Conservation (phyloP, 2,113 vertebrate species). For the Sinosuthora webbiana region DNA sequence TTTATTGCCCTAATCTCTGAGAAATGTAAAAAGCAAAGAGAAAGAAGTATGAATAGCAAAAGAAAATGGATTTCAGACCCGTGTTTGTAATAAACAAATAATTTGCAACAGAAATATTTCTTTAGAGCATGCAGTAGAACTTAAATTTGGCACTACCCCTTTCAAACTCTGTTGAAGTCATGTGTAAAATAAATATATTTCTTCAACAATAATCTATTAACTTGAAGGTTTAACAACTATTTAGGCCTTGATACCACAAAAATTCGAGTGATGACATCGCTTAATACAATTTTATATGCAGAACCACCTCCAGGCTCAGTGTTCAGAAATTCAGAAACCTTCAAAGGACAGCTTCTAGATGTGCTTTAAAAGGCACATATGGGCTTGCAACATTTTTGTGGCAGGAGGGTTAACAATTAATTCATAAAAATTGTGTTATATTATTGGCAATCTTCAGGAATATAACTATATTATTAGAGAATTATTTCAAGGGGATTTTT, state of each 20-base stretch:
- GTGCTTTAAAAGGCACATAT: background rate
- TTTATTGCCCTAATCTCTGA: background rate
- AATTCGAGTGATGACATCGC: background rate
- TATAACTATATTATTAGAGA: background rate
- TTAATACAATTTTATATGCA: background rate
- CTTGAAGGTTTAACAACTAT: background rate
- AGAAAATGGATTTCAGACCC: background rate
- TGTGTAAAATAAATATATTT: background rate
- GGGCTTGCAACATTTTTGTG: rapidly evolving
- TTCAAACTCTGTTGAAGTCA: background rate
- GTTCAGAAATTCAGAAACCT: background rate
- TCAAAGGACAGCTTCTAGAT: background rate
- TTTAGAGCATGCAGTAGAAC: background rate
- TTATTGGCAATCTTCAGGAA: background rate
- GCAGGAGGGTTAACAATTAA: background rate
- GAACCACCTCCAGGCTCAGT: background rate
- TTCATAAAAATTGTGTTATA: background rate
- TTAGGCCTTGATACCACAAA: background rate
- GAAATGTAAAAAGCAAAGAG: slow-evolving; percentile 6
- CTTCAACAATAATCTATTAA: background rate
- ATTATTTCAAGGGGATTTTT: background rate
- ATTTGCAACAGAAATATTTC: background rate
- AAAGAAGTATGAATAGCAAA: background rate
- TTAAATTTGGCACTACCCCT: background rate
- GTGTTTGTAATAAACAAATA: background rate